Evolutionary conservation across 2,113 vertebrate genomes (phyloP).

Genomic region (Cavia porcellus): DNA sequence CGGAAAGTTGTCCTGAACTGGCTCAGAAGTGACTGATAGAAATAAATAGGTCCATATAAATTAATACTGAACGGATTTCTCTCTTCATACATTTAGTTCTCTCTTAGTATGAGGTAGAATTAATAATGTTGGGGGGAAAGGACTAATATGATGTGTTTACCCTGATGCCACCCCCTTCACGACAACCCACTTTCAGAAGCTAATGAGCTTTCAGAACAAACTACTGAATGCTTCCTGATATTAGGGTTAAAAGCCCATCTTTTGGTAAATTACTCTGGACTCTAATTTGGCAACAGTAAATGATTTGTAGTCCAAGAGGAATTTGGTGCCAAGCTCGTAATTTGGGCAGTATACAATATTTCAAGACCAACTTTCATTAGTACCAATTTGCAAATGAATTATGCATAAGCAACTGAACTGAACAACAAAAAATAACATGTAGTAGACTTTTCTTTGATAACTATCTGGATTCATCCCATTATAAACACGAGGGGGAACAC

Average conservation of each 20-base stretch:
- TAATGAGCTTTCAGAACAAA: constrained; percentile 71
- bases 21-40: constrained; percentile 36
- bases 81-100: constrained; percentile 37
- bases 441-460: neutral
- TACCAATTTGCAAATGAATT: constrained; percentile 82
- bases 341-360: constrained; percentile 78
- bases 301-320: constrained; percentile 79
- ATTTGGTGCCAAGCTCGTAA: constrained; percentile 81
- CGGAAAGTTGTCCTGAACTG: neutral
- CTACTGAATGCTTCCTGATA: constrained; percentile 22
- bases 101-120: constrained; percentile 57
- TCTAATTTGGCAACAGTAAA: constrained; percentile 82
- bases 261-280: constrained; percentile 78
- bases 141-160: constrained; percentile 60
- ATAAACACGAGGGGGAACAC: neutral
- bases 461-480: neutral
- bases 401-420: constrained; percentile 64
- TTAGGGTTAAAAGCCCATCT: constrained; percentile 83
- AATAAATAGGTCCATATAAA: constrained; percentile 50
- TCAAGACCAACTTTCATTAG: constrained; percentile 83
- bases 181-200: constrained; percentile 66
- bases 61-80: constrained; percentile 8
- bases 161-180: constrained; percentile 31
- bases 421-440: constrained; percentile 39
- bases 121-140: constrained; percentile 39